Percentiles rank a stretch among this genome's conserved stretches.
Conservation (phyloP, 2,888 invertebrate species). For the Eilema depressum region DNA sequence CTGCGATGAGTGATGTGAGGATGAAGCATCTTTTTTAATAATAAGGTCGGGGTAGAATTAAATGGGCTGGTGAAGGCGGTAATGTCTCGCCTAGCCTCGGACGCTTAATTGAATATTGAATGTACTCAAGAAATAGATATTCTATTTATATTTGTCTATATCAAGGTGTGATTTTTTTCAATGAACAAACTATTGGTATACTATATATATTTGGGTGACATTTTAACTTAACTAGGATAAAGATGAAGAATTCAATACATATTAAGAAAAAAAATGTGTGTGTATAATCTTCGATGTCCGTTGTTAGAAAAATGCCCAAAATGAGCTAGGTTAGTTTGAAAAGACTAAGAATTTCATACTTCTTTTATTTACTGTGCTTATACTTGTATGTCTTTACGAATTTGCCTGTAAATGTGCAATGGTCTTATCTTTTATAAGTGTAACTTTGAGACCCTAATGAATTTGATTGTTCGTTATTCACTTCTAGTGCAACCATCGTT, state of each 20-base stretch:
- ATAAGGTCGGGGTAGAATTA: slow-evolving; percentile 34
- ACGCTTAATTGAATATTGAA: slow-evolving; percentile 32
- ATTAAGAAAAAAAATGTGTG: no score
- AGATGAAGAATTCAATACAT: no score
- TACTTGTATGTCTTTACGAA: not conserved
- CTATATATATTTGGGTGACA: not conserved
- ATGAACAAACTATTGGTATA: not conserved
- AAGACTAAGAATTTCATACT: no score
- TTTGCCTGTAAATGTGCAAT: not conserved
- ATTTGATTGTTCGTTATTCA: no score
- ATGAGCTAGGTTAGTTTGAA: no score
- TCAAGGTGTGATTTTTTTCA: not conserved
- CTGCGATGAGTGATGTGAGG: slow-evolving; percentile 13
- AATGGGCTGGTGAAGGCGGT: slow-evolving; percentile 29
- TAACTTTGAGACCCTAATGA: not conserved
- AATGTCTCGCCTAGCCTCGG: slow-evolving; percentile 23
- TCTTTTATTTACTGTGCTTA: no score
- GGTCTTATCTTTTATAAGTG: not conserved
- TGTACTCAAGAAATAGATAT: not conserved
- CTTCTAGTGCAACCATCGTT: no score
- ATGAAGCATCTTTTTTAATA: slow-evolving; percentile 28
- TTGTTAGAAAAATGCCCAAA: not conserved
- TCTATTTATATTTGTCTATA: not conserved
- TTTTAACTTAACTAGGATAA: no score
- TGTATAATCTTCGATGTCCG: not conserved